phyloP scores from a whole-genome alignment of 2,888 invertebrate species.

The Cetonia aurata region DNA sequence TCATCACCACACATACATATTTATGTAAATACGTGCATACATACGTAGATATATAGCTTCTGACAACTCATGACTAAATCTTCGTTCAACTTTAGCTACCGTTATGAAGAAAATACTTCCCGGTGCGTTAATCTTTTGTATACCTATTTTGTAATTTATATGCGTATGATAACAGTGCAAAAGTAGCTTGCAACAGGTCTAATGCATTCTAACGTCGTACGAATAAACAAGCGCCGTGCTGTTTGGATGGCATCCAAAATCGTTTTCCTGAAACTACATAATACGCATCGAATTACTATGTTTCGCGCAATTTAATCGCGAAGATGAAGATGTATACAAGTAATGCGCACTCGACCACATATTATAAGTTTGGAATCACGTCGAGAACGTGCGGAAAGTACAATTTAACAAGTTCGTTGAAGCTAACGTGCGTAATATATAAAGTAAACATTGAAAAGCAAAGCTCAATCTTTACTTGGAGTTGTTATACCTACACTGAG shows the following conservation, averaged over 20 bases:
- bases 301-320: conserved; percentile 14
- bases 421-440: too few relatives aligned
- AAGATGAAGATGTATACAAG: conserved; percentile 9
- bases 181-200: background rate
- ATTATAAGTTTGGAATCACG: too few relatives aligned
- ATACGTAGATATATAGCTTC: too few relatives aligned
- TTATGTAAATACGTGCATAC: too few relatives aligned
- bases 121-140: conserved; percentile 26
- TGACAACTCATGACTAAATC: background rate
- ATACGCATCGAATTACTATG: background rate
- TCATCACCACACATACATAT: too few relatives aligned
- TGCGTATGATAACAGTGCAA: conserved; percentile 6
- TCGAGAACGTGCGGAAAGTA: too few relatives aligned
- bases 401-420: too few relatives aligned
- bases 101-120: conserved; percentile 17
- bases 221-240: conserved; percentile 10
- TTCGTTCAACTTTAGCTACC: background rate
- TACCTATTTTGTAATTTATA: conserved; percentile 3
- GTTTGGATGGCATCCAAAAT: conserved; percentile 11
- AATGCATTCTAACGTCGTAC: conserved; percentile 9
- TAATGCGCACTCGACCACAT: too few relatives aligned
- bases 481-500: too few relatives aligned
- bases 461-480: too few relatives aligned
- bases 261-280: conserved; percentile 7
- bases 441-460: too few relatives aligned